A percentile compares a stretch with the other conserved stretches of the same genome.
Evolutionary conservation across 2,113 vertebrate species (phyloP).

Genomic region (Madoqua kirkii): DNA sequence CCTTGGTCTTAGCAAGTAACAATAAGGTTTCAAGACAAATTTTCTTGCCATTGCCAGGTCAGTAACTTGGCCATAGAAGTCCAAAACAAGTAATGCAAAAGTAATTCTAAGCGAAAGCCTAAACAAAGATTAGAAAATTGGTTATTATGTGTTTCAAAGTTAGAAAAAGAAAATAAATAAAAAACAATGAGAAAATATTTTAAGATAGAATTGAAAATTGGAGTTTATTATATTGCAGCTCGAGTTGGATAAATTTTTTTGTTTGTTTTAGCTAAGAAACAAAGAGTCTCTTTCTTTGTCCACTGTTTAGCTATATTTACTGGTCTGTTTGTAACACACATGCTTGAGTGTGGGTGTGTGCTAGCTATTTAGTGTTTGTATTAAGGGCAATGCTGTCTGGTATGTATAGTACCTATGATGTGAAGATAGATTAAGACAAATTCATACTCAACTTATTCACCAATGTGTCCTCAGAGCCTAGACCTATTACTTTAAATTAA

Average conservation of each 20-base stretch:
- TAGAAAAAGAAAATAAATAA: neutral
- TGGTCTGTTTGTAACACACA: neutral
- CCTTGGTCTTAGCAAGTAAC: neutral
- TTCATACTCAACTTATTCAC: neutral
- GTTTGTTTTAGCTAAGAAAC: neutral
- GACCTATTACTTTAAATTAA: neutral
- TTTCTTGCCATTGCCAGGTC: neutral
- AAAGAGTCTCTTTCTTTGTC: neutral
- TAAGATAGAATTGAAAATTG: neutral
- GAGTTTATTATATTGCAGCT: neutral
- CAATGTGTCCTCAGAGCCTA: neutral
- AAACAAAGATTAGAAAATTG: neutral
- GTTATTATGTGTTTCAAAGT: neutral
- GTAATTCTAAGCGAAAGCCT: neutral
- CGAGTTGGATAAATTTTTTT: neutral
- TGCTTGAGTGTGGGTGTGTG: neutral
- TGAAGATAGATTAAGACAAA: neutral
- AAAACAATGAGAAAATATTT: neutral
- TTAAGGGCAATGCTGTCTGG: neutral
- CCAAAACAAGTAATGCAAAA: neutral
- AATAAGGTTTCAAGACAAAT: neutral
- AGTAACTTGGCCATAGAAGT: neutral
- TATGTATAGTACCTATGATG: neutral
- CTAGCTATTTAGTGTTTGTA: neutral
- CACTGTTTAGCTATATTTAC: neutral